Evolutionary conservation across 2,797 vertebrate genomes (phyloP).

Genomic region (Lates japonicus): DNA sequence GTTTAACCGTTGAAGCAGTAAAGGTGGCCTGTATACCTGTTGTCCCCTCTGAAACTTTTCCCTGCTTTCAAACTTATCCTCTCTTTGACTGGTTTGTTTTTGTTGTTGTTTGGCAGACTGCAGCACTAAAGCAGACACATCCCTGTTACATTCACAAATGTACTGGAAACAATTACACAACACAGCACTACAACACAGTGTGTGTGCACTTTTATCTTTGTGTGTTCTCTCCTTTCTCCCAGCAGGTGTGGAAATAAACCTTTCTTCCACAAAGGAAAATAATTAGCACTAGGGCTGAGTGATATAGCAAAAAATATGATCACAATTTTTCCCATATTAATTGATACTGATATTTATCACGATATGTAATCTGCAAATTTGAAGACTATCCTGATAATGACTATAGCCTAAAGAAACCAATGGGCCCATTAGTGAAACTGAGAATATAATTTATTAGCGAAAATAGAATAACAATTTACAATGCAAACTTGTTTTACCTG

Average conservation of each 20-base stretch:
- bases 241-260: slow-evolving; percentile 74
- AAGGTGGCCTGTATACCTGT: neutral
- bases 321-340: too few species aligned
- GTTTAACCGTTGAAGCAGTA: neutral
- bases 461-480: too few species aligned
- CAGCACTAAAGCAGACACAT: slow-evolving; percentile 20
- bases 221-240: slow-evolving; percentile 27
- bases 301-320: too few species aligned
- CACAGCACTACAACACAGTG: slow-evolving; percentile 30
- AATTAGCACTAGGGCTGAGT: slow-evolving; percentile 52
- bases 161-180: slow-evolving; percentile 29
- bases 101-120: slow-evolving; percentile 20
- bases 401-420: too few species aligned
- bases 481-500: too few species aligned
- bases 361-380: too few species aligned
- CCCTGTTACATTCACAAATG: slow-evolving; percentile 20
- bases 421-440: too few species aligned
- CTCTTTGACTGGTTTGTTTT: slow-evolving; percentile 13
- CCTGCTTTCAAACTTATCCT: neutral
- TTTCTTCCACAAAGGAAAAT: slow-evolving; percentile 78
- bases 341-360: too few species aligned
- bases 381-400: too few species aligned
- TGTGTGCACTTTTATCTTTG: neutral
- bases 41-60: slow-evolving; percentile 3
- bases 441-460: too few species aligned